Evolutionary conservation across 1,140 invertebrate genomes (phyloP), one percentile per base, ranked within the genome.

Genomic region (Pentalonia nigronervosa): DNA sequence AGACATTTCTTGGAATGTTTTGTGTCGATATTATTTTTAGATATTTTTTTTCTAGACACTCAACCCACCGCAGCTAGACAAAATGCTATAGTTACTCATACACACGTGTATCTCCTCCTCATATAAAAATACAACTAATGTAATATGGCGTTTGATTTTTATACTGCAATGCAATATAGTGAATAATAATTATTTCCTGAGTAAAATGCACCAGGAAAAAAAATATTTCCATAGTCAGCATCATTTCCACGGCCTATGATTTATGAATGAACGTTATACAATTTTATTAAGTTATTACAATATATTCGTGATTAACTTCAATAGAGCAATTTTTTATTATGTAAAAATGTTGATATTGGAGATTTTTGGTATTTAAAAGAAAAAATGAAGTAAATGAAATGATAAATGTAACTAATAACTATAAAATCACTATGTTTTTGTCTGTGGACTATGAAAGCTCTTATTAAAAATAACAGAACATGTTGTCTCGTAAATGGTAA

Each of bases 11-110:
- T 14, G n/a, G 60, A n/a, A n/a, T 76, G 60, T 76, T 76, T 76
- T 7, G n/a, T n/a, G 60, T n/a, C n/a, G 60, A 76, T 76, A 76
- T 76, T 76, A 76, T 76, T 76, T 76, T 76, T 76, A 76, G 60
- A 76, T 76, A 76, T 76, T 76, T 76, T 76, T n/a, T 76, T 76
- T 76, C 60, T 76, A 76, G 60, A 76, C 60, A 76, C n/a, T 76
- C 60, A 76, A 76, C 60, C 60, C 60, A 76, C 60, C 60, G n/a
- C 60, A 76, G n/a, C 60, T 76, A 76, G 60, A 76, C 60, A 76
- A 76, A 76, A 76, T 76, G 17, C n/a, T 76, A 76, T 76, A 76
- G 60, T 76, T 76, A 76, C 4, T n/a, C 60, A n/a, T 76, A 76
- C 60, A 76, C 60, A 76, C 60, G 30, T 76, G 60, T 76, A 76